Evolutionary conservation across 2,113 vertebrate species (phyloP).

Genomic region (Pachypanchax playfairii): DNA sequence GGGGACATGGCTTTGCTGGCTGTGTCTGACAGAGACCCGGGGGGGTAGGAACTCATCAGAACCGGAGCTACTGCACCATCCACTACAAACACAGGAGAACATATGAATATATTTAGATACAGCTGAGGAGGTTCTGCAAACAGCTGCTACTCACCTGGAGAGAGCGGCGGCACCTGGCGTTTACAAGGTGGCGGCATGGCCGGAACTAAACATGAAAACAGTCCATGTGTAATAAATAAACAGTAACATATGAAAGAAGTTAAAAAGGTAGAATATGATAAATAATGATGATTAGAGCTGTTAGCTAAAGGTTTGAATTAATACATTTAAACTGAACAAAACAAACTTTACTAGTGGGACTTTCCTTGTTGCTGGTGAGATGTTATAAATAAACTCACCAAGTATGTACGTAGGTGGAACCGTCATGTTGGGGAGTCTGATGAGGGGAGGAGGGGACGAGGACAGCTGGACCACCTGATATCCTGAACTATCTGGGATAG

Average conservation of each 20-base stretch:
- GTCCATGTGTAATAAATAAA: background rate
- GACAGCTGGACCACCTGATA: slow-evolving; percentile 37
- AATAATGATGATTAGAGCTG: too few relatives aligned
- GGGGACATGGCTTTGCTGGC: slow-evolving; percentile 52
- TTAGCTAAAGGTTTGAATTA: too few relatives aligned
- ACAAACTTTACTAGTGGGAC: background rate
- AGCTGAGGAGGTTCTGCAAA: background rate
- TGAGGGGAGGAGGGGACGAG: slow-evolving; percentile 28
- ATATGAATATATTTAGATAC: background rate
- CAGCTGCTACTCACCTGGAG: slow-evolving; percentile 66
- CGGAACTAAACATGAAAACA: slow-evolving; percentile 53
- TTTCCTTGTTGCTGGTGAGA: background rate
- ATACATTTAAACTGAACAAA: background rate
- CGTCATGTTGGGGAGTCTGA: slow-evolving; percentile 24
- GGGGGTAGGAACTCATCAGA: slow-evolving; percentile 58
- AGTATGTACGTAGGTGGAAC: slow-evolving; percentile 56
- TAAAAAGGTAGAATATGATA: too few relatives aligned
- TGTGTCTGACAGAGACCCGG: slow-evolving; percentile 67
- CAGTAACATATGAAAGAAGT: background rate
- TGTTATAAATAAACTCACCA: slow-evolving; percentile 36
- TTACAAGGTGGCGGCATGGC: slow-evolving; percentile 38
- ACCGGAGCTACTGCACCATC: slow-evolving; percentile 62
- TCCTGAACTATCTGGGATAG: slow-evolving; percentile 25
- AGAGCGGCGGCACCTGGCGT: slow-evolving; percentile 58
- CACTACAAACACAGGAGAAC: slow-evolving; percentile 44